These are phyloP conservation scores for Notothenia rossii DNA, from an alignment of 2,113 vertebrate species.

Conservation along the genomic window DNA sequence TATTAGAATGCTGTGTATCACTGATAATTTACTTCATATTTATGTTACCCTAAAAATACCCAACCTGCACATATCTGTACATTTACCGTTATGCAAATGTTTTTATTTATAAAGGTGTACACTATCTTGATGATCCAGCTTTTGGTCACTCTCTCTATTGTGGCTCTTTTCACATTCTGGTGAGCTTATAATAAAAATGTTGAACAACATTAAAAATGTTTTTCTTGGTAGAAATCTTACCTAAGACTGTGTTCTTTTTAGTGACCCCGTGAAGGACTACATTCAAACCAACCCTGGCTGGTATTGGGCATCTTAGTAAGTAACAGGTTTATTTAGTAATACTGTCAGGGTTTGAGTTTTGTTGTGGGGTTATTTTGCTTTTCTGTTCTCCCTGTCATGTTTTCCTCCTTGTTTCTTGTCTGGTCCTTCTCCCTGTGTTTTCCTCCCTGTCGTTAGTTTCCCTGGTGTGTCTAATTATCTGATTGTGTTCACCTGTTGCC, in stretches of 20 bases:
- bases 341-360: too few species aligned
- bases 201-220: neutral
- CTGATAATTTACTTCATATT: neutral
- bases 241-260: slow-evolving; percentile 62
- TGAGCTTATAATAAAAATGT: slow-evolving; percentile 76
- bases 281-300: slow-evolving; percentile 91
- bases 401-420: too few species aligned
- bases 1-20: neutral
- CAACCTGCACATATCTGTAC: neutral
- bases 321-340: slow-evolving; percentile 49
- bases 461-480: too few species aligned
- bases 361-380: too few species aligned
- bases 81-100: neutral
- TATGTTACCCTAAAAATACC: neutral
- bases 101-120: slow-evolving; percentile 86
- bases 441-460: too few species aligned
- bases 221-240: neutral
- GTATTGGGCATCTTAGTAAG: slow-evolving; percentile 98
- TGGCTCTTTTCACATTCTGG: slow-evolving; percentile 95
- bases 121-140: slow-evolving; percentile 91
- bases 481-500: too few species aligned
- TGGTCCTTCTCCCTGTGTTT: too few species aligned
- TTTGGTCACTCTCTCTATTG: slow-evolving; percentile 88
- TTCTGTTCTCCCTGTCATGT: too few species aligned
- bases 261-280: slow-evolving; percentile 90